Conservation (phyloP, 2,888 invertebrate species). For the Polia nebulosa region DNA sequence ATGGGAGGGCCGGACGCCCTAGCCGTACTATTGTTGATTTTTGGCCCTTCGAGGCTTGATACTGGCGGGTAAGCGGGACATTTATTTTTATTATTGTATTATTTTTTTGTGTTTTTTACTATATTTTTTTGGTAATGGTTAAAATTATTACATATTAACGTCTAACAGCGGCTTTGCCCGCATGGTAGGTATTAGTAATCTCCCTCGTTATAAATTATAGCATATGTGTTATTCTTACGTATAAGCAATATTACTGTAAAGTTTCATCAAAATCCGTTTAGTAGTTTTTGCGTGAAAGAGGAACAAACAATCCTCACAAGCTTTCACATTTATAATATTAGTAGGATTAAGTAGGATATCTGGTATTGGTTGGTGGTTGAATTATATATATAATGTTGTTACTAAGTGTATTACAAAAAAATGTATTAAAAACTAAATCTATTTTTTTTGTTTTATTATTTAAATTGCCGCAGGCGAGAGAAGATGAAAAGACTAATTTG, state of each 20-base stretch:
- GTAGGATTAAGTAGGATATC: too few species aligned
- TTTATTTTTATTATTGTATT: not conserved
- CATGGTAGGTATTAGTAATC: too few species aligned
- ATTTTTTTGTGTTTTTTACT: not conserved
- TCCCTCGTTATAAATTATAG: too few species aligned
- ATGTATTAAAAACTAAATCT: not conserved
- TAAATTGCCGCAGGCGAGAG: not conserved
- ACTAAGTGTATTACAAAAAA: not conserved
- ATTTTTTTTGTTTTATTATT: not conserved
- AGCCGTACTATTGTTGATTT: slow-evolving; percentile 62
- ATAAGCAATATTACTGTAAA: too few species aligned
- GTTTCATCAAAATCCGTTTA: too few species aligned
- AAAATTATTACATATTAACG: too few species aligned
- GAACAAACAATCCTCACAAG: too few species aligned
- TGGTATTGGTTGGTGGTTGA: not conserved
- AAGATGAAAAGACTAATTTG: not conserved
- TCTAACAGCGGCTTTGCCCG: too few species aligned
- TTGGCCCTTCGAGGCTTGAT: slow-evolving; percentile 58
- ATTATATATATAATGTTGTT: not conserved
- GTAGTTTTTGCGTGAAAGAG: too few species aligned
- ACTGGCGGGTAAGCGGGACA: slow-evolving; percentile 59
- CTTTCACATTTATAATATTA: too few species aligned
- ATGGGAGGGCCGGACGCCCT: slow-evolving; percentile 52
- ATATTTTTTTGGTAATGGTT: not conserved
- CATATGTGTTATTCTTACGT: too few species aligned